phyloP scores from a whole-genome alignment of 2,113 vertebrate genomes.

The Uria lomvia region DNA sequence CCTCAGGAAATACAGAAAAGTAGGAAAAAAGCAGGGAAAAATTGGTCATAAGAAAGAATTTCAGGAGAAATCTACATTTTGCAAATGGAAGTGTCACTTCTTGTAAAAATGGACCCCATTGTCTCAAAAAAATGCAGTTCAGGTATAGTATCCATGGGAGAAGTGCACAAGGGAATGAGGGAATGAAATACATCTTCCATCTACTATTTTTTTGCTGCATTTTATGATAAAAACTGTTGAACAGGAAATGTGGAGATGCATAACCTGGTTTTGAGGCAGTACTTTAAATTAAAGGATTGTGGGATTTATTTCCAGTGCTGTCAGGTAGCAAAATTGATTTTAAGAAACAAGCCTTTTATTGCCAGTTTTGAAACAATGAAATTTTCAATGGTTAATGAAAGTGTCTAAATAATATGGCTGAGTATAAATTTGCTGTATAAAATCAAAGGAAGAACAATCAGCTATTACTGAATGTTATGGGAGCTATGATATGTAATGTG shows the following conservation, averaged over 20 bases:
- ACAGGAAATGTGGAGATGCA: background rate
- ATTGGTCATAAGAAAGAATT: background rate
- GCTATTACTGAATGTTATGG: background rate
- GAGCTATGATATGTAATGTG: background rate
- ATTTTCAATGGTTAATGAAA: background rate
- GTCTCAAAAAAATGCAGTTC: background rate
- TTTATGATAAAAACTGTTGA: background rate
- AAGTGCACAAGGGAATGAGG: background rate
- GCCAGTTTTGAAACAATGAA: slow-evolving; percentile 2
- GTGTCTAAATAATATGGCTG: background rate
- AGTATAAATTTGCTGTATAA: background rate
- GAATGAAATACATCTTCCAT: background rate
- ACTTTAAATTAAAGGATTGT: background rate
- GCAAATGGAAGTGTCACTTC: background rate
- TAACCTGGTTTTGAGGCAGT: background rate
- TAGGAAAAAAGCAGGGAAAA: background rate
- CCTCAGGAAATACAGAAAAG: background rate
- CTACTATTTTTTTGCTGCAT: background rate
- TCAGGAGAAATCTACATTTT: background rate
- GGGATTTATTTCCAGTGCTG: background rate
- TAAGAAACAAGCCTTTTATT: background rate
- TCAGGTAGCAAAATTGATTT: background rate
- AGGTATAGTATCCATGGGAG: background rate
- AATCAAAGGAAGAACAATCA: background rate
- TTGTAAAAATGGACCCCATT: rapidly evolving